A percentile compares a stretch with the other conserved stretches of the same genome.
Conservation (phyloP, 2,797 vertebrate genomes). For the Distichodus sexfasciatus region DNA sequence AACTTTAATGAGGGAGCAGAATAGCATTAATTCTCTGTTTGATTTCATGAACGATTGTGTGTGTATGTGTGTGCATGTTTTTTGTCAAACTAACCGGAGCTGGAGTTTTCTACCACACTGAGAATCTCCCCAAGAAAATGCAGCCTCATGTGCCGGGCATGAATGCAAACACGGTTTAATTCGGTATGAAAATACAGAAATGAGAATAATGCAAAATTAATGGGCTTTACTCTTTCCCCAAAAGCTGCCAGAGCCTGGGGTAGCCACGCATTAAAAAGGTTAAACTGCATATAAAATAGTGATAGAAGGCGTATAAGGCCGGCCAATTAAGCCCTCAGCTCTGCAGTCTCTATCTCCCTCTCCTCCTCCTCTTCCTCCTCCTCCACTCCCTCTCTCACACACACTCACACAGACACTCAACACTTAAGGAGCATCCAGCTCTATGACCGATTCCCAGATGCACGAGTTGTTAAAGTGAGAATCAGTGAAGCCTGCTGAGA, state of each 20-base stretch:
- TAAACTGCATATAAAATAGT: conserved; percentile 80
- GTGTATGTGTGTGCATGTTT: too few relatives aligned
- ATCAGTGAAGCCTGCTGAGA: conserved; percentile 72
- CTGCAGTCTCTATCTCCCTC: conserved; percentile 43
- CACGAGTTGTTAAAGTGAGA: conserved; percentile 72
- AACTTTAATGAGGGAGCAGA: neutral
- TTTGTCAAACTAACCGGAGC: too few relatives aligned
- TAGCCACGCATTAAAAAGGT: conserved; percentile 76
- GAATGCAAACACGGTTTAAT: conserved; percentile 14
- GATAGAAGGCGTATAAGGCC: conserved; percentile 61
- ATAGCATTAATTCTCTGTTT: neutral
- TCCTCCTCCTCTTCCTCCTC: neutral
- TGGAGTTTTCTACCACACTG: too few relatives aligned
- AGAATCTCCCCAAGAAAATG: neutral
- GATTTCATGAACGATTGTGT: too few relatives aligned
- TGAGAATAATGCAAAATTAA: conserved; percentile 43
- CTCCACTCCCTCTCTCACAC: neutral
- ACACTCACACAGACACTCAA: conserved; percentile 14
- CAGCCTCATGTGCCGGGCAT: neutral
- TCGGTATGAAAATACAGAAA: conserved; percentile 5
- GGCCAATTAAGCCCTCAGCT: conserved; percentile 81
- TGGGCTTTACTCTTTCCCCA: conserved; percentile 46
- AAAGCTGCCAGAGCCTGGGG: conserved; percentile 62
- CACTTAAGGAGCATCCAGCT: conserved; percentile 64
- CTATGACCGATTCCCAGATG: conserved; percentile 72